phyloP scores from a whole-genome alignment of 2,113 vertebrate species.

The Melanocharis versteri region DNA sequence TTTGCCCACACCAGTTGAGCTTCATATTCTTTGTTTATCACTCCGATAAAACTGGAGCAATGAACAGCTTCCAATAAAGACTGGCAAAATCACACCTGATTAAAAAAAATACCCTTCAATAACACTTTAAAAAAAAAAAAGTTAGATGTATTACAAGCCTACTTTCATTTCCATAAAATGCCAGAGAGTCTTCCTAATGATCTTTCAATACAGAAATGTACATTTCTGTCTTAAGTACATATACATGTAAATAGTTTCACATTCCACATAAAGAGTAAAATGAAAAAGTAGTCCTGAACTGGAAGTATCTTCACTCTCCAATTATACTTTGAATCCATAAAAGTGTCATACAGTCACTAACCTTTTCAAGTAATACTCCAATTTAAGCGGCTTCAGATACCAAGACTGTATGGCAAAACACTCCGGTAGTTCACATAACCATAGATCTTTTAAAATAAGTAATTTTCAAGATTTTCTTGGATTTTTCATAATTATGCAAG shows the following conservation, averaged over 20 bases:
- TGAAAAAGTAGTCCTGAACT: not conserved
- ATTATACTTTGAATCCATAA: not conserved
- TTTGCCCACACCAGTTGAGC: not conserved
- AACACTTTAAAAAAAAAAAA: not conserved
- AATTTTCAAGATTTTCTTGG: not conserved
- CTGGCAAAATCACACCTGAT: not conserved
- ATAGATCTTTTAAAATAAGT: not conserved
- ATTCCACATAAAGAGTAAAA: not conserved
- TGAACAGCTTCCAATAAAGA: not conserved
- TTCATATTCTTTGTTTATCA: constrained; percentile 3
- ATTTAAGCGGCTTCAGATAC: not conserved
- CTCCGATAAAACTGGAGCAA: not conserved
- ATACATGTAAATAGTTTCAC: not conserved
- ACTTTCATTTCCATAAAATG: not conserved
- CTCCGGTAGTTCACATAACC: not conserved
- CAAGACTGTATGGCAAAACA: not conserved
- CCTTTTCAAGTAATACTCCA: not conserved
- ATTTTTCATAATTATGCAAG: not conserved
- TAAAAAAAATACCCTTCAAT: not conserved
- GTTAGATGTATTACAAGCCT: not conserved
- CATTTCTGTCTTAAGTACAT: not conserved
- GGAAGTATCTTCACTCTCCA: not conserved
- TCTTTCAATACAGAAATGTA: not conserved
- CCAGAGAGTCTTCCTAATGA: not conserved
- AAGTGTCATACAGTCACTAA: not conserved